Conservation (phyloP, 2,113 vertebrate species). For the Semnornis frantzii region DNA sequence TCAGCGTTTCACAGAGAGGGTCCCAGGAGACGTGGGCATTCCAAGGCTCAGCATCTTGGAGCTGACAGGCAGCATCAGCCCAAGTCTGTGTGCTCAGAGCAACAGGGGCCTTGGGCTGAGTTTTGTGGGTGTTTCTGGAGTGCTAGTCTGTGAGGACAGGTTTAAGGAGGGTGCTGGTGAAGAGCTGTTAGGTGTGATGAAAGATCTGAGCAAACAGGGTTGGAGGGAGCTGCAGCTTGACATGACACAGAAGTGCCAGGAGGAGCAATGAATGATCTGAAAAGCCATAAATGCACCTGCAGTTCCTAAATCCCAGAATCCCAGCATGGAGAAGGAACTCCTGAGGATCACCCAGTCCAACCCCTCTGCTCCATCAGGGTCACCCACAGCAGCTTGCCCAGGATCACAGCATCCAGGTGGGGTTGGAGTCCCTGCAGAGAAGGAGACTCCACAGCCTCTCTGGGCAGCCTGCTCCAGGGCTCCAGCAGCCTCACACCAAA, state of each 20-base stretch:
- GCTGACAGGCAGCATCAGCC: neutral
- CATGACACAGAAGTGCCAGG: neutral
- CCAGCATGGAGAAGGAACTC: no score
- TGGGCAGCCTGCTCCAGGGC: no score
- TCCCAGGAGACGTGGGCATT: neutral
- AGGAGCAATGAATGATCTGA: neutral
- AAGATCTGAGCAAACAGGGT: neutral
- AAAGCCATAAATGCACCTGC: neutral
- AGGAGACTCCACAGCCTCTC: no score
- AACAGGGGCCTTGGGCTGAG: neutral
- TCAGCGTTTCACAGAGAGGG: neutral
- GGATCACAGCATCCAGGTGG: no score
- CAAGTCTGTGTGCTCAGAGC: neutral
- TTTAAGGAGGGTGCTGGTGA: neutral
- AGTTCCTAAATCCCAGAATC: neutral
- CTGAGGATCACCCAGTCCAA: no score
- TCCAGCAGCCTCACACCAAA: no score
- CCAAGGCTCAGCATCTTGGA: neutral
- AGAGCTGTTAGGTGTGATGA: neutral
- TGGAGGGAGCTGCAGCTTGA: neutral
- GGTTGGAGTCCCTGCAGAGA: no score
- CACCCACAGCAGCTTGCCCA: no score
- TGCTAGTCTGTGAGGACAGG: neutral
- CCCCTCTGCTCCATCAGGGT: no score
- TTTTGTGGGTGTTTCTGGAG: neutral